Evolutionary conservation across 2,888 invertebrate species (phyloP).

Genomic region (Listrodromus nycthemerus): DNA sequence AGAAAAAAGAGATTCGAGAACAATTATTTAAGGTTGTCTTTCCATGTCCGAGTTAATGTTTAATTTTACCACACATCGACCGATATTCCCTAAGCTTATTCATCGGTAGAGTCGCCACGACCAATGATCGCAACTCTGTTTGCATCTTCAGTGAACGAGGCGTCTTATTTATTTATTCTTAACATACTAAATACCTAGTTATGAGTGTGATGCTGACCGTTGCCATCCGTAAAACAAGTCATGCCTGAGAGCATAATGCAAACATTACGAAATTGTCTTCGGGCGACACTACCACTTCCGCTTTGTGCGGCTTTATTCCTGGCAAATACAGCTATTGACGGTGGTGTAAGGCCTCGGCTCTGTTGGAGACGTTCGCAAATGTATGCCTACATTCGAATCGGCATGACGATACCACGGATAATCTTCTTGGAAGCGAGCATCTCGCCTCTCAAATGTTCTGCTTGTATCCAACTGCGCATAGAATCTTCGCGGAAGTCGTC

Average conservation of each 20-base stretch:
- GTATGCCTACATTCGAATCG: conserved; percentile 42
- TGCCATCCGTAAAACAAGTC: conserved; percentile 26
- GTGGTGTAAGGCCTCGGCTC: conserved; percentile 26
- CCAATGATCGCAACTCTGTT: neutral
- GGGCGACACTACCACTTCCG: conserved; percentile 61
- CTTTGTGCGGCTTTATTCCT: conserved; percentile 74
- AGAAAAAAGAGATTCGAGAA: no score
- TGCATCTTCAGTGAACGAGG: neutral
- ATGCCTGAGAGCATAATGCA: conserved; percentile 36
- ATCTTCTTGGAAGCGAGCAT: conserved; percentile 53
- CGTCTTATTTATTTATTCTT: neutral
- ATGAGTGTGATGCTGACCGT: conserved; percentile 46
- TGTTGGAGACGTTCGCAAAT: conserved; percentile 52
- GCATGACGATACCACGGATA: conserved; percentile 20
- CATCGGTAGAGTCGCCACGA: neutral
- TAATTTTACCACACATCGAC: neutral
- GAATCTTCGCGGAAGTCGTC: conserved; percentile 6
- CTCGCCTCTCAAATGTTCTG: neutral
- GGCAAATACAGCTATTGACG: conserved; percentile 72
- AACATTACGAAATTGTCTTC: conserved; percentile 53
- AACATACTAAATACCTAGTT: conserved; percentile 46
- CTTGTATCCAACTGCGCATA: neutral
- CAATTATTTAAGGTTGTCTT: no score
- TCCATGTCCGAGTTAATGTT: neutral
- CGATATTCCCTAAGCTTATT: neutral